Conservation (phyloP, 1,140 invertebrate genomes). For the Globodera rostochiensis region DNA sequence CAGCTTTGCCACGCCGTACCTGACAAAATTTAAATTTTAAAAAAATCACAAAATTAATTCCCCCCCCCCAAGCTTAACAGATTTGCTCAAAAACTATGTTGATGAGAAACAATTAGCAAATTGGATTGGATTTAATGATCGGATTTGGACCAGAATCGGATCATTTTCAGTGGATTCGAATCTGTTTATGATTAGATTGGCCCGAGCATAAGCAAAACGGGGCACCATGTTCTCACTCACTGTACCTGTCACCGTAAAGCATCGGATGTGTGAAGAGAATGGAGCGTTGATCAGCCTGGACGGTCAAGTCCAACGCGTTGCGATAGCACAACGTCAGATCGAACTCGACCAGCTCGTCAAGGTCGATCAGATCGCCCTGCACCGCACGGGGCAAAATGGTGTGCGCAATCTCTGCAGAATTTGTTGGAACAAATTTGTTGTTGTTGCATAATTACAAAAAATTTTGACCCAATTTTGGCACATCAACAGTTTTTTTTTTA, state of each 20-base stretch:
- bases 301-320: conserved; percentile 32
- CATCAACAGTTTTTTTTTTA: background rate
- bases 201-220: too few species aligned
- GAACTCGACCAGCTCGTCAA: conserved; percentile 36
- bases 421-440: conserved; percentile 18
- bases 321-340: conserved; percentile 31
- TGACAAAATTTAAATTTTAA: background rate
- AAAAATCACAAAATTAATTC: background rate
- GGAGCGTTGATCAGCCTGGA: conserved; percentile 18
- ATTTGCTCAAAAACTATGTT: too few species aligned
- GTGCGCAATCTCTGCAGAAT: conserved; percentile 38
- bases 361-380: conserved; percentile 8
- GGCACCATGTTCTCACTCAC: too few species aligned
- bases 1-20: conserved; percentile 13
- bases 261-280: conserved; percentile 37
- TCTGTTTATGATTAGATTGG: too few species aligned
- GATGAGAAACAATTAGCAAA: too few species aligned
- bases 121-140: too few species aligned
- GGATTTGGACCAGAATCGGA: too few species aligned
- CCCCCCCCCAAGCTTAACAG: too few species aligned
- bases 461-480: background rate
- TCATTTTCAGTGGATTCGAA: too few species aligned
- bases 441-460: background rate
- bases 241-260: conserved; percentile 14
- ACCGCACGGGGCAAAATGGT: conserved; percentile 29